Evolutionary conservation across 1,140 invertebrate species (phyloP), one percentile per base, ranked within the genome.

Genomic region (Leptestheria dahalacensis): DNA sequence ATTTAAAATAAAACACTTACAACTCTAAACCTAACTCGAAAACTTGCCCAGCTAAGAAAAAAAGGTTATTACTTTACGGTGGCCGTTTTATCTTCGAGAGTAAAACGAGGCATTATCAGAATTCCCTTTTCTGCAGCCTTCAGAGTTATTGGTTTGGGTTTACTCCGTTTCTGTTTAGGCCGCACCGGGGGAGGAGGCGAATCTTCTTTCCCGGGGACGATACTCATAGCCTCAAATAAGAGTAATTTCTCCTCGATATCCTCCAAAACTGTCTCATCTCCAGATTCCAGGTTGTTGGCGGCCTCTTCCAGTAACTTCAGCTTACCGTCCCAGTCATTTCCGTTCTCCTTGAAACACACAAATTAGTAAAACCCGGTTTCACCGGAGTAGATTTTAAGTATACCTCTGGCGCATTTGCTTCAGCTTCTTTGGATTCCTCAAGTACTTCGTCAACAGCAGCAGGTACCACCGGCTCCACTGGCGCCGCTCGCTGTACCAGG

Each of bases 251-350:
- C 53, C 18, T 55, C 53, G 15, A 55, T 29, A 18, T 26, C 53
- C 28, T 55, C 53, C 1, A 55, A 33, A 12, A 55, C 53, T 12
- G 53, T 55, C 20, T 55, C 53, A 29, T 55, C 53, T 55, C 26
- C 53, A 15, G 21, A 26, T 29, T 55, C 53, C 28, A 55, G 18
- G 33, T 55, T 55, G 21, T 28, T 55, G 3, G 53, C 53, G 11
- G 33, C 53, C 21, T 26, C 53, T 18, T 55, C 53, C 1, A 55
- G 53, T 21, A 29, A 21, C 33, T 55, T 55, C 1, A 55, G 28
- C 26, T 55, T 33, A 12, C 33, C 33, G 25, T 55, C 53, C 53
- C 53, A 55, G 18, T 55, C 53, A 12, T 55, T 55, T 29, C 21
- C 21, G 15, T 29, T 29, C 21, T 29, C 26, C 4, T n/a, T 9